Evolutionary conservation across 2,888 invertebrate species (phyloP), one percentile per base, ranked within the genome.

Genomic region (Mayetiola destructor): DNA sequence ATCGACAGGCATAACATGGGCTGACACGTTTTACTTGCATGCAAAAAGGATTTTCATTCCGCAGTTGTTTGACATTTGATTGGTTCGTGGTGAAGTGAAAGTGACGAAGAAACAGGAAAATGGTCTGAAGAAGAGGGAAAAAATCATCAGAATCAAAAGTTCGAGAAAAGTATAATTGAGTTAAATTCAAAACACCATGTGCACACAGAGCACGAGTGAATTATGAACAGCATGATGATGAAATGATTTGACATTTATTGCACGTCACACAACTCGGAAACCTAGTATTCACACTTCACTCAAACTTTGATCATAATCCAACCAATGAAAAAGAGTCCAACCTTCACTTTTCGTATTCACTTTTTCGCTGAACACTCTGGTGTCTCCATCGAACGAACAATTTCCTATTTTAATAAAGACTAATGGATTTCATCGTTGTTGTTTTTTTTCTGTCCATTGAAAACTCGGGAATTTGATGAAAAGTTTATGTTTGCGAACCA

Each of bases 231-330:
- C 20, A 40, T 40, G 27, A 48, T 23, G 27, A 48, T n/a, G n/a
- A 48, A 48, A 48, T 27, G 48, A 27, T 48, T 48, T 48, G 48
- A 48, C 48, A 48, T 48, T 48, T 48, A 48, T 48, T 48, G 48
- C 48, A 48, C 48, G 48, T 48, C 48, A 48, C 48, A 48, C 48
- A 16, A 27, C 48, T 27, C n/a, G 1, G 23, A 27, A 42, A 4
- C 2, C 12, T 27, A 3, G 48, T 27, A n/a, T n/a, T n/a, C 16
- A 27, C 23, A 27, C 27, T 48, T 48, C 5, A 48, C 6, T 12
- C 32, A 32, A 32, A 32, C 32, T 9, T 12, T 32, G n/a, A n/a
- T n/a, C 27, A 27, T 27, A 48, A n/a, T n/a, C 27, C 32, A 32
- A 16, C 8, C 27, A n/a, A n/a, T n/a, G n/a, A 37, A 37, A 9